Conservation (phyloP, 1,140 invertebrate genomes). For the Lepidurus packardi region DNA sequence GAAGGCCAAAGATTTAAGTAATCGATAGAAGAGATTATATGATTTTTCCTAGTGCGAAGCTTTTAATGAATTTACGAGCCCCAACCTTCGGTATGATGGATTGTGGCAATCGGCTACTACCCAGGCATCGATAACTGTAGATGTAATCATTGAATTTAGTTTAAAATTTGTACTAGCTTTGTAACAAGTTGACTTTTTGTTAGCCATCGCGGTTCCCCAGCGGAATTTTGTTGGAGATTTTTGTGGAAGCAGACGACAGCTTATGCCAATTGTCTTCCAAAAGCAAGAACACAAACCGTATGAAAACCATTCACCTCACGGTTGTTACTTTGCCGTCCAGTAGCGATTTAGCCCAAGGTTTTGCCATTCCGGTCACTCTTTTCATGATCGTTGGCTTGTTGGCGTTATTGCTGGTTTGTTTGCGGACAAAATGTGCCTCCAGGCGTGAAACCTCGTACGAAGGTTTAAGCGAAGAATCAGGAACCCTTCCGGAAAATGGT, state of each 20-base stretch:
- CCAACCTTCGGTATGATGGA: background rate
- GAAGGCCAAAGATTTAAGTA: background rate
- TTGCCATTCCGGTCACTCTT: background rate
- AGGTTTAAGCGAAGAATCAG: background rate
- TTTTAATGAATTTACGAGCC: background rate
- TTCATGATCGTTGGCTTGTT: background rate
- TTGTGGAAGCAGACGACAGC: background rate
- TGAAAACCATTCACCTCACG: background rate
- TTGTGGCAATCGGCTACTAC: background rate
- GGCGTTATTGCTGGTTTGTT: background rate
- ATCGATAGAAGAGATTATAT: background rate
- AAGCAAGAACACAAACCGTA: background rate
- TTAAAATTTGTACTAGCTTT: background rate
- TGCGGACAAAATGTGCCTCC: background rate
- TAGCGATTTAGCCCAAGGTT: background rate
- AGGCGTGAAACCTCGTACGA: background rate
- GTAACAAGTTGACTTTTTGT: background rate
- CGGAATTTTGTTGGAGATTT: background rate
- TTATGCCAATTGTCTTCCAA: background rate
- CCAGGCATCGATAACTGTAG: slow-evolving; percentile 1
- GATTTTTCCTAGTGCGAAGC: background rate
- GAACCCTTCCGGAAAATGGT: background rate
- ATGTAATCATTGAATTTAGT: background rate
- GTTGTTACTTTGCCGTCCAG: background rate
- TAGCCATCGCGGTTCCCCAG: background rate